Evolutionary conservation across 1,140 invertebrate genomes (phyloP), one percentile per base, ranked within the genome.

Genomic region (Mamestra configurata): DNA sequence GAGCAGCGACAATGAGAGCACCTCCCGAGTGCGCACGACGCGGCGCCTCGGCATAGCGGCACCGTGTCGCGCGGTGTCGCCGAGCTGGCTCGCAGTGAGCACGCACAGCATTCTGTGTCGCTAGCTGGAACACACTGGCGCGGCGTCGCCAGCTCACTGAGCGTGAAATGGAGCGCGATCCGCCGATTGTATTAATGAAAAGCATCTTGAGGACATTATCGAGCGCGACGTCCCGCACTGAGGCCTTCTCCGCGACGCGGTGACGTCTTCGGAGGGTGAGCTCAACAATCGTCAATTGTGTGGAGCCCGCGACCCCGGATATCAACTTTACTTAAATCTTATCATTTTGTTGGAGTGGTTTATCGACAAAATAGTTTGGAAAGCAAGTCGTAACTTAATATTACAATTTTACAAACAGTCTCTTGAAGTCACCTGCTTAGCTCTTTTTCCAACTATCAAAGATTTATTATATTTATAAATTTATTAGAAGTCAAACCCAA

Each of bases 181-280:
- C 76, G 49, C 43, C 83, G 80, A 90, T 90, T 90, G 84, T 84
- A 68, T 75, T 90, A 90, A 89, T 90, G 86, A 89, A 90, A 90
- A 90, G 86, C 86, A 68, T 86, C 86, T 87, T 78, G 51, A 84
- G 66, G 71, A 77, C 66, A 46, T 68, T 76, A 78, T 66, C 57
- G 43, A 55, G 43, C 66, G 46, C 40, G 35, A 53, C 61, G 22
- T 57, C 11, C 4, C 51, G 7, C 66, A 11, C 5, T n/a, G n/a
- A n/a, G n/a, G n/a, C n/a, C n/a, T n/a, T n/a, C n/a, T n/a, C n/a
- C 4, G 35, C 4, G 11, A 0, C 24, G 27, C 15, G 4, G 51
- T 10, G 24, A 7, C 7, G 31, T 13, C 24, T 31, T 18, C 35
- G 35, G 35, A 18, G 35, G 61, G n/a, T 4, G 20, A 43, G 22